These are phyloP conservation scores for Percopsis transmontana DNA, from an alignment of 2,113 vertebrate species.

Conservation along the genomic window DNA sequence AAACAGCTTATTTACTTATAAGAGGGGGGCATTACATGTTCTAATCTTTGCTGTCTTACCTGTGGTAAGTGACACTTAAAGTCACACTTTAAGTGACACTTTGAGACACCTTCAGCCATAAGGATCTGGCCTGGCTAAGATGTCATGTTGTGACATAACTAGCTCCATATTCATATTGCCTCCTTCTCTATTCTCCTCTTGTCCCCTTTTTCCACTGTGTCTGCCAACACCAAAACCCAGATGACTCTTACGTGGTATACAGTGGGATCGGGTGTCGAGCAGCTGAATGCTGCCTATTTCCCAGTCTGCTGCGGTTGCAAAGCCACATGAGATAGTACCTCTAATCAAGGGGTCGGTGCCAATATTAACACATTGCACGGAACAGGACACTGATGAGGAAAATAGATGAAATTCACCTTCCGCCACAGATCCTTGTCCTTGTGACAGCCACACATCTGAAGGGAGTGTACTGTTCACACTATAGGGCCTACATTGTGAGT, in stretches of 20 bases:
- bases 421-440: slow-evolving; percentile 35
- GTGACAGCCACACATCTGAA: neutral
- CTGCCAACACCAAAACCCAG: slow-evolving; percentile 69
- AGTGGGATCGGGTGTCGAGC: slow-evolving; percentile 63
- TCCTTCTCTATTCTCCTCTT: slow-evolving; percentile 44
- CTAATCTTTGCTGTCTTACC: no score
- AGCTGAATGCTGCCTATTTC: slow-evolving; percentile 38
- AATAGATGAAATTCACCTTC: slow-evolving; percentile 36
- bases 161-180: slow-evolving; percentile 40
- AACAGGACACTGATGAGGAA: slow-evolving; percentile 44
- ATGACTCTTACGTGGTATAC: slow-evolving; percentile 57
- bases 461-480: neutral
- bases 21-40: no score
- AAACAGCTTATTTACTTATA: no score
- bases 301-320: slow-evolving; percentile 35
- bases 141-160: slow-evolving; percentile 39
- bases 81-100: slow-evolving; percentile 27
- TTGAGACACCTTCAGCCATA: slow-evolving; percentile 18
- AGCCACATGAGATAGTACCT: slow-evolving; percentile 37
- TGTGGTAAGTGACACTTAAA: no score
- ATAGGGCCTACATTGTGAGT: no score
- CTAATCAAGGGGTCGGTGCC: slow-evolving; percentile 32
- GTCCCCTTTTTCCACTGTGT: slow-evolving; percentile 63
- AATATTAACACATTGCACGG: slow-evolving; percentile 56
- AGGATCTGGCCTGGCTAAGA: slow-evolving; percentile 29